These are phyloP conservation scores for Alca torda DNA, from an alignment of 2,797 vertebrate species.

Conservation along the genomic window DNA sequence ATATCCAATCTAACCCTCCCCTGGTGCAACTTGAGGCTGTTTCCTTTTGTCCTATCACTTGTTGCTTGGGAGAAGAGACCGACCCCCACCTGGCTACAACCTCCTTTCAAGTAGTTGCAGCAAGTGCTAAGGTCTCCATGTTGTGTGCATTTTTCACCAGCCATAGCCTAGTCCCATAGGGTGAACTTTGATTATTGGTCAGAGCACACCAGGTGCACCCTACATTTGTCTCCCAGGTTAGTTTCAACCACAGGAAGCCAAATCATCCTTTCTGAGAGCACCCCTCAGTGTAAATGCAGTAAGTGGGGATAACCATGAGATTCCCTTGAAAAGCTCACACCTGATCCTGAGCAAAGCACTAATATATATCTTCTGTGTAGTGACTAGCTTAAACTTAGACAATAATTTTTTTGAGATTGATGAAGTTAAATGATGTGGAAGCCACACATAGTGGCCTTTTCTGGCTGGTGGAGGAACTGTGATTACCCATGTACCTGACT, in stretches of 20 bases:
- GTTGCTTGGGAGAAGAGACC: not conserved
- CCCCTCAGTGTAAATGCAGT: not conserved
- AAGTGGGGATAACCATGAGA: not conserved
- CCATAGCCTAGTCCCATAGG: too few relatives aligned
- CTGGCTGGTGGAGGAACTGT: not conserved
- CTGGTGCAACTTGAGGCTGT: not conserved
- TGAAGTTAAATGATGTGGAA: not conserved
- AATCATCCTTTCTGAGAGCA: not conserved
- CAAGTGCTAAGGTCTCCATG: not conserved
- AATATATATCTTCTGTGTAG: fast-evolving
- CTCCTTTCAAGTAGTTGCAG: not conserved
- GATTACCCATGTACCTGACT: not conserved
- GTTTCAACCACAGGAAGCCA: not conserved
- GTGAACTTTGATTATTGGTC: not conserved
- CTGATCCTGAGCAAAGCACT: not conserved
- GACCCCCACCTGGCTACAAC: not conserved
- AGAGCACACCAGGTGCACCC: not conserved
- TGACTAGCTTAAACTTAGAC: not conserved
- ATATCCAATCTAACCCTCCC: not conserved
- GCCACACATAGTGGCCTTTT: fast-evolving
- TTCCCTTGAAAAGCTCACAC: not conserved
- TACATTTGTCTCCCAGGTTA: not conserved
- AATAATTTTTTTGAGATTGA: fast-evolving
- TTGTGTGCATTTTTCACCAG: not conserved
- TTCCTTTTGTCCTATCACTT: not conserved